Conservation (phyloP, 2,888 invertebrate genomes). For the Andrena dorsata region DNA sequence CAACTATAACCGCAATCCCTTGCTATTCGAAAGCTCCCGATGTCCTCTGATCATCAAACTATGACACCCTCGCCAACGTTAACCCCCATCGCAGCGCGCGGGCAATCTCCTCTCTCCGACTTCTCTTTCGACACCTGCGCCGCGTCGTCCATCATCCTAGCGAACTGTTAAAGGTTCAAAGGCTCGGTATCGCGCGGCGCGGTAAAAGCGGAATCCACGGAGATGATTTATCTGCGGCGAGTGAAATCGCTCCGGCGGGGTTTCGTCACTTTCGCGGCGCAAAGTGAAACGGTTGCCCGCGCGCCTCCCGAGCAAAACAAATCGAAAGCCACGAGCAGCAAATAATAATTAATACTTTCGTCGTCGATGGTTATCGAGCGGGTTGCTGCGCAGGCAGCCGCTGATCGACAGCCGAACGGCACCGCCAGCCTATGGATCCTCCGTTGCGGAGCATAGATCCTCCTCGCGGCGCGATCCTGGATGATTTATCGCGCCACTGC, state of each 20-base stretch:
- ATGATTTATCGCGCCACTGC: conserved; percentile 77
- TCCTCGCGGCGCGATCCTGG: conserved; percentile 64
- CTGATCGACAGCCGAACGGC: conserved; percentile 68
- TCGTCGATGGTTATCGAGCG: conserved; percentile 69
- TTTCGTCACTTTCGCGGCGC: conserved; percentile 71
- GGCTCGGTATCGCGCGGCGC: conserved; percentile 28
- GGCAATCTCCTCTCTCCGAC: conserved; percentile 12
- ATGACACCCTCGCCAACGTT: neutral
- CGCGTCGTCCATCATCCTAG: conserved; percentile 49
- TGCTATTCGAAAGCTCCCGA: neutral
- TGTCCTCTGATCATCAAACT: neutral
- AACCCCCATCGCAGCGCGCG: neutral
- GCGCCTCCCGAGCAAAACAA: conserved; percentile 57
- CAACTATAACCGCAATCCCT: neutral
- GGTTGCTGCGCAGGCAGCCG: conserved; percentile 47
- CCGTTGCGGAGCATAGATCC: conserved; percentile 49
- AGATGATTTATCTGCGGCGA: conserved; percentile 67
- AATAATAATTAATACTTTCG: conserved; percentile 75
- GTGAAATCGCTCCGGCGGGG: conserved; percentile 69
- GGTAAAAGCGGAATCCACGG: conserved; percentile 64
- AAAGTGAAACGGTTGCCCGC: conserved; percentile 59
- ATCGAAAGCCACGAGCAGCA: conserved; percentile 67
- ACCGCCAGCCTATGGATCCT: conserved; percentile 49
- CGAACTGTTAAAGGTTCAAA: conserved; percentile 36
- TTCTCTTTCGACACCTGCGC: conserved; percentile 50